A percentile compares a stretch with the other conserved stretches of the same genome.
phyloP scores from a whole-genome alignment of 2,113 vertebrate species.

The Dipodomys stephensi region DNA sequence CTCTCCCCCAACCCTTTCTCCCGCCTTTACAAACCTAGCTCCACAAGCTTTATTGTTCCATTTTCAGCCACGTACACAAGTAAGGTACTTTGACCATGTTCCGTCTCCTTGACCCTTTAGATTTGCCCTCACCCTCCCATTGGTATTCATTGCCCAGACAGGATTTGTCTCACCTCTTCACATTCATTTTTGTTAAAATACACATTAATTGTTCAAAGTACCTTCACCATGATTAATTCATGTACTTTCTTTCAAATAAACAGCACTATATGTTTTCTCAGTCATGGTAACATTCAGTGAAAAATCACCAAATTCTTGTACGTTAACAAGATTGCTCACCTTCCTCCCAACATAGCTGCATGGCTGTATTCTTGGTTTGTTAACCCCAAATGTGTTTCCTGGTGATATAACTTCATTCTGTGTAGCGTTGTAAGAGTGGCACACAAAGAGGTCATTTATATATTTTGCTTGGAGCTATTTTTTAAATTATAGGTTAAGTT shows the following conservation, averaged over 20 bases:
- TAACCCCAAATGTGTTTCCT: conserved; percentile 38
- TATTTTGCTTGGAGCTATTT: conserved; percentile 46
- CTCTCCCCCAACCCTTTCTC: too few species aligned
- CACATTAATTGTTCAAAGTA: too few species aligned
- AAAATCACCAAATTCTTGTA: background rate
- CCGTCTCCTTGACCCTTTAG: too few species aligned
- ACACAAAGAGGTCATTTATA: background rate
- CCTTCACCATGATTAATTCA: too few species aligned
- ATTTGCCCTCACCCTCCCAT: too few species aligned
- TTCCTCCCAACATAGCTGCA: background rate
- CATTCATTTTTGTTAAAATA: too few species aligned
- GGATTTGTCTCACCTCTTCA: too few species aligned
- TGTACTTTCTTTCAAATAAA: background rate
- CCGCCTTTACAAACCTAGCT: too few species aligned
- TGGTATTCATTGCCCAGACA: too few species aligned
- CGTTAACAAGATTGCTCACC: conserved; percentile 6
- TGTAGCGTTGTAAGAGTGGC: background rate
- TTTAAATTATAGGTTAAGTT: conserved; percentile 37
- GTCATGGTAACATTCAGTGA: background rate
- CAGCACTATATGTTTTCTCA: background rate
- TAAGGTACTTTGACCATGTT: too few species aligned
- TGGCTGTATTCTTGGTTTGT: conserved; percentile 16
- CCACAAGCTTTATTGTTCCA: too few species aligned
- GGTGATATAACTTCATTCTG: background rate
- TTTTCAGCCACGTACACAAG: too few species aligned